phyloP scores from a whole-genome alignment of 2,888 invertebrate genomes.

The Hydropsyche betteni region DNA sequence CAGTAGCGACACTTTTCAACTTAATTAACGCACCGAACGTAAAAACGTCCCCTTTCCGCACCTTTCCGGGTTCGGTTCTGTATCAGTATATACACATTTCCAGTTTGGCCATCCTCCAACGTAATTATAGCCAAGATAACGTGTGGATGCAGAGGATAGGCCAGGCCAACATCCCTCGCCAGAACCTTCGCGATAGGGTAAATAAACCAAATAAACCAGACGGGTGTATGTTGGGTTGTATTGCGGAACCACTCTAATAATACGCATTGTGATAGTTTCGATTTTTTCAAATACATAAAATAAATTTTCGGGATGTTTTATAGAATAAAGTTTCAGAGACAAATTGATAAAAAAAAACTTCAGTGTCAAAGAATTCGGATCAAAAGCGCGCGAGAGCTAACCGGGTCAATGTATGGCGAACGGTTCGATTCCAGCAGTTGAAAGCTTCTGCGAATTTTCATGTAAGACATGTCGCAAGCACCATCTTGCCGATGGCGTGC shows the following conservation, averaged over 20 bases:
- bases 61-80: conserved; percentile 40
- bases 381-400: too few species aligned
- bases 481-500: conserved; percentile 18
- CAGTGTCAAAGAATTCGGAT: too few species aligned
- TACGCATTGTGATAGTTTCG: too few species aligned
- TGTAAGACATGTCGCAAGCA: conserved; percentile 20
- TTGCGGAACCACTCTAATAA: too few species aligned
- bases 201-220: too few species aligned
- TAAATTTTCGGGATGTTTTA: too few species aligned
- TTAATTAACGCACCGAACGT: conserved; percentile 36
- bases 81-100: not conserved
- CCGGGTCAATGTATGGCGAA: too few species aligned
- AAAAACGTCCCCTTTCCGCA: conserved; percentile 20
- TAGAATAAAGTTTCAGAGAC: too few species aligned
- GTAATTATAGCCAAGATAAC: conserved; percentile 49
- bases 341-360: too few species aligned
- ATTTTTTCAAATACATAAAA: too few species aligned
- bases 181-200: not conserved
- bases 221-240: too few species aligned
- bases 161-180: conserved; percentile 36
- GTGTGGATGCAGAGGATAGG: conserved; percentile 37
- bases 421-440: conserved; percentile 1
- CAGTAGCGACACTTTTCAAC: conserved; percentile 17
- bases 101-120: conserved; percentile 44
- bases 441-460: conserved; percentile 17